Base-by-base conservation (phyloP, 2,888 invertebrate species). In the Spodoptera picta region DNA sequence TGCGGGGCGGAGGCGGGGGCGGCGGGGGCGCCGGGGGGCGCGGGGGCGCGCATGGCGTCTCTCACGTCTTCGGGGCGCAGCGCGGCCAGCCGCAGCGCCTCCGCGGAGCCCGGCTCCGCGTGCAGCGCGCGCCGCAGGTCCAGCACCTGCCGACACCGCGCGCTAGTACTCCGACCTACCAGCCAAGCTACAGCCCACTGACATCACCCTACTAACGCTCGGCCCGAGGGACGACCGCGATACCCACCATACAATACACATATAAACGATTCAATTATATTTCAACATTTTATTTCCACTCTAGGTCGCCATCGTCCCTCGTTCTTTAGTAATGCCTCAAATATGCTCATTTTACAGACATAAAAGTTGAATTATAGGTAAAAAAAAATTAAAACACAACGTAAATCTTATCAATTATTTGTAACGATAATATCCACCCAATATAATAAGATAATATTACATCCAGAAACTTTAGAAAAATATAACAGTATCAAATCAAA, bases 111-210 rank as follows among this genome's bases (percentile, higher is more conserved):
- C 57, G 96, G 96, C 92, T 96, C 96, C 80, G 97, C 97, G 94
- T 97, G 97, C 92, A 97, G 96, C 88, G 97, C 97, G 92, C 97
- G 96, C 94, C 97, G 96, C 91, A 97, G 95, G 95, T 97, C 97
- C 96, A 97, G 96, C 95, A 97, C 97, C 97, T 97, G 95, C 90
- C 94, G 68, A 83, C 85, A 88, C 82, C 81, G 75, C 76, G 63
- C 70, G 70, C 74, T 74, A 60, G 64, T 69, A 74, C 71, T 45
- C 51, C 23, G 43, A n/a, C 23, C 24, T 11, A 27, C 55, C 60
- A 23, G 52, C 49, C 41, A 67, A 75, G 81, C 79, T 61, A 56
- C 63, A 73, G 79, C 74, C 69, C 77, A 69, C 65, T 69, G 54
- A 45, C 69, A 69, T 58, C 49, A 53, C 45, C 41, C 48, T 52